Conservation (phyloP, 1,140 invertebrate species). For the Wiebesia pumilae region DNA sequence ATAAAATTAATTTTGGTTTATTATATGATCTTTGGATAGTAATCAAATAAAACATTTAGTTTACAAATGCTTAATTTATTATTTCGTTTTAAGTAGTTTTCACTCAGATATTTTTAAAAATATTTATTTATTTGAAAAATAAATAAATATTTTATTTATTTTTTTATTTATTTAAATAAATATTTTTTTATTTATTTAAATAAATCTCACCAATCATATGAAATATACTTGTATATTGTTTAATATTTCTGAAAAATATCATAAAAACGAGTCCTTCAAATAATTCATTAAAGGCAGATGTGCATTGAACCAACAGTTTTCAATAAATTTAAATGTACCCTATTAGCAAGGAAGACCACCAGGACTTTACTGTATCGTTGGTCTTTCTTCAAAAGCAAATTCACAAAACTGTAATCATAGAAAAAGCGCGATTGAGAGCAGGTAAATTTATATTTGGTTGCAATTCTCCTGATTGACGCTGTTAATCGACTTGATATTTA, state of each 20-base stretch:
- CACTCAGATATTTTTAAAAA: too few species aligned
- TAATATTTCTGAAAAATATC: neutral
- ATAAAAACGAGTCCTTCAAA: neutral
- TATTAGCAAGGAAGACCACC: neutral
- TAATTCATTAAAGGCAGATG: neutral
- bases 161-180: too few species aligned
- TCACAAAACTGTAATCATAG: conserved; percentile 29
- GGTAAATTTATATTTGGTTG: conserved; percentile 17
- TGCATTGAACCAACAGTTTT: conserved; percentile 8
- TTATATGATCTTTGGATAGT: too few species aligned
- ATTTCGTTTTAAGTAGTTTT: too few species aligned
- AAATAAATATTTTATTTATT: too few species aligned
- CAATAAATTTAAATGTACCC: conserved; percentile 3
- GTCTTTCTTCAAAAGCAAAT: conserved; percentile 1
- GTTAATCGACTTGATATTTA: conserved; percentile 36
- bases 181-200: too few species aligned
- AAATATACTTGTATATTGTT: too few species aligned
- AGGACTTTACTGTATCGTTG: neutral
- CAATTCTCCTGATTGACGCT: conserved; percentile 29
- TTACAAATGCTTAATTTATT: too few species aligned
- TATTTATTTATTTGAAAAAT: too few species aligned
- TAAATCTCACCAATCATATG: too few species aligned
- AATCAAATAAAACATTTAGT: too few species aligned
- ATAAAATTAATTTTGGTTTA: too few species aligned
- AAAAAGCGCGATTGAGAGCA: conserved; percentile 35